A percentile compares a stretch with the other conserved stretches of the same genome.
Conservation (phyloP, 2,888 invertebrate genomes). For the Aromia moschata region DNA sequence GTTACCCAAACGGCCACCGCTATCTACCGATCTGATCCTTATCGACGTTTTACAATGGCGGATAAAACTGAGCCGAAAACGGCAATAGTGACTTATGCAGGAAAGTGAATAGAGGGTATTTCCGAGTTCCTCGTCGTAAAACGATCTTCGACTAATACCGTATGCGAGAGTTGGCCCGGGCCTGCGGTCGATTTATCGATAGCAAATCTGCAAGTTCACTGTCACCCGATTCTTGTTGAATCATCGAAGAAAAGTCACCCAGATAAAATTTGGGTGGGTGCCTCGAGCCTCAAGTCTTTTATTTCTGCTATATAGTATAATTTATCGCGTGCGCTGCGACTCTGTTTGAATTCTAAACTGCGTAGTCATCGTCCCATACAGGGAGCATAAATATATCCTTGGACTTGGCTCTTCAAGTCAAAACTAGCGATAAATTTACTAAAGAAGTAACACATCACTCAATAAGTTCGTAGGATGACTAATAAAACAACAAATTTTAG, state of each 20-base stretch:
- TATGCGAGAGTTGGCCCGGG: not conserved
- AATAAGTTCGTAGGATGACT: too few species aligned
- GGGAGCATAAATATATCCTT: too few species aligned
- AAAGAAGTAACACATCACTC: too few species aligned
- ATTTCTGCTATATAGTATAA: slow-evolving; percentile 4
- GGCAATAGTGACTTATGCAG: slow-evolving; percentile 4
- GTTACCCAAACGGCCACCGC: not conserved
- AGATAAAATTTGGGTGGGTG: slow-evolving; percentile 21
- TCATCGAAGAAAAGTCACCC: slow-evolving; percentile 10
- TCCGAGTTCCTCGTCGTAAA: slow-evolving; percentile 8
- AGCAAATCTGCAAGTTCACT: slow-evolving; percentile 2
- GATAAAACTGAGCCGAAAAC: not conserved
- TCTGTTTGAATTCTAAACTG: slow-evolving; percentile 4
- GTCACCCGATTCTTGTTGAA: slow-evolving; percentile 20
- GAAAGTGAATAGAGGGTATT: slow-evolving; percentile 16
- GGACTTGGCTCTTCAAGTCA: too few species aligned
- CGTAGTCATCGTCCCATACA: not conserved
- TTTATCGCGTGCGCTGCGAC: not conserved
- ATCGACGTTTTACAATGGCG: slow-evolving; percentile 3
- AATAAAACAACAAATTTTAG: too few species aligned
- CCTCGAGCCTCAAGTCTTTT: slow-evolving; percentile 5
- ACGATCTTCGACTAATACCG: not conserved
- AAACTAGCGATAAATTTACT: too few species aligned
- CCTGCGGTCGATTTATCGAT: slow-evolving; percentile 13
- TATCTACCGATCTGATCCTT: slow-evolving; percentile 11